Evolutionary conservation across 2,113 vertebrate genomes (phyloP), one percentile per base, ranked within the genome.

Genomic region (Siniperca chuatsi): DNA sequence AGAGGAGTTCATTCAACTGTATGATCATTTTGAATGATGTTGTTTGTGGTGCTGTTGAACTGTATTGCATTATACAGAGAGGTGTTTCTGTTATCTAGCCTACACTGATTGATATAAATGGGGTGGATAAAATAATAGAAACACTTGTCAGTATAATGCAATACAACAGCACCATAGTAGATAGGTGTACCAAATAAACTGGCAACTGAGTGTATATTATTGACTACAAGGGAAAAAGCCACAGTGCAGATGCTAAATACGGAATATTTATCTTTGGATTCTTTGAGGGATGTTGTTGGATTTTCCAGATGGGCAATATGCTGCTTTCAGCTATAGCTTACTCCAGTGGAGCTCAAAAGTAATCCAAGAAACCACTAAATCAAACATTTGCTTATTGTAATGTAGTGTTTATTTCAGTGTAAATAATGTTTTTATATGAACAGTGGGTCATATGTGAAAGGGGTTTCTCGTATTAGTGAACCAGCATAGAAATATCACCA

Each of bases 281-380:
- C 40, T 13, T 58, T 46, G 12, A 21, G 29, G 29, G 20, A 37
- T 52, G 44, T 50, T 62, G 25, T 33, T 60, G 8, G 6, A 33
- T 75, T 48, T 75, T 61, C 16, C 72, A 61, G 18, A 58, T 58
- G 52, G 23, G 23, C 25, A 62, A 62, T 44, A 62, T 50, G 44
- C 6, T 48, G 25, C 73, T 48, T 48, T 8, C 9, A 60, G 35
- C 37, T 33, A 60, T 33, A 60, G 12, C 3, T 57, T 25, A 35
- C 33, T 55, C 11, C 69, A 42, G 6, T 72, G 69, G 35, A 55
- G 29, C 21, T 57, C 52, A 57, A 57, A 57, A 1, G 16, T 11
- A 58, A 58, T 42, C 8, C 54, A 74, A 74, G 15, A 74, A 74
- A 74, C 23, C 57, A 20, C 13, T 8, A 44, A 25, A 20, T 23